Conservation (phyloP, 2,888 invertebrate species). For the Lycocerus yunnanus region DNA sequence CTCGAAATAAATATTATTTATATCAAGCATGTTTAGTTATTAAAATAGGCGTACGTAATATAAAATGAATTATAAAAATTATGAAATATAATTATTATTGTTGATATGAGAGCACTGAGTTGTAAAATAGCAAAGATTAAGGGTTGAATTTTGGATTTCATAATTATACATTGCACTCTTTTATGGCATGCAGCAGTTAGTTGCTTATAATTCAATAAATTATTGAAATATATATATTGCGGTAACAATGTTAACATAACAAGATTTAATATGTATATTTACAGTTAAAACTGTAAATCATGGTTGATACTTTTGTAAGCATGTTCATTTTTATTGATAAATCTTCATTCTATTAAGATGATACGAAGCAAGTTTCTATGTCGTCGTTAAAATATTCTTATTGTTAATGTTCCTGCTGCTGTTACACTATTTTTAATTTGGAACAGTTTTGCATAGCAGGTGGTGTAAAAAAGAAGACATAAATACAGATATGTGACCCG, state of each 20-base stretch:
- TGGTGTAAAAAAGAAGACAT: slow-evolving; percentile 39
- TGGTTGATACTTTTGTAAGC: neutral
- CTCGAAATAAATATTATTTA: too few species aligned
- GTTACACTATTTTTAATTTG: slow-evolving; percentile 33
- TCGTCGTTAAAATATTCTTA: slow-evolving; percentile 17
- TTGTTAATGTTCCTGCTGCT: slow-evolving; percentile 26
- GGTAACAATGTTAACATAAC: neutral
- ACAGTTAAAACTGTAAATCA: neutral
- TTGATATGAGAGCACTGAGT: neutral
- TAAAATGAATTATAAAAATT: too few species aligned
- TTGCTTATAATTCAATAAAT: neutral
- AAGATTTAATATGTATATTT: neutral
- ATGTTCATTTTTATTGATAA: slow-evolving; percentile 8
- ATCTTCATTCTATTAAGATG: slow-evolving; percentile 9
- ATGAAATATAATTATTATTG: neutral
- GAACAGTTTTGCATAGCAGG: slow-evolving; percentile 33
- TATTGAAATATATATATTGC: neutral
- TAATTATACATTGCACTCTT: neutral
- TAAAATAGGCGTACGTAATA: too few species aligned
- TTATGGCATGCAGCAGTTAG: neutral
- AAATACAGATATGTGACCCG: slow-evolving; percentile 39
- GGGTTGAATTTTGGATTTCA: neutral
- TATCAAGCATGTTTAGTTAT: too few species aligned
- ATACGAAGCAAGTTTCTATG: slow-evolving; percentile 15
- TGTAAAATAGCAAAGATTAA: neutral